Conservation (phyloP, 1,140 invertebrate genomes). For the Bombyx mori region ASM3026992v2 NC_085130.1:12573001-12573500, state of each 20-base stretch:
- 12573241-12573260: not conserved
- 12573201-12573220: no score
- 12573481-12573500: no score
- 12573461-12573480: no score
- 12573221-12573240: no score
- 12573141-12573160: no score
- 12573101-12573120: no score
- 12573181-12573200: no score
- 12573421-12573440: no score
- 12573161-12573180: no score
- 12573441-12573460: no score
- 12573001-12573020: slow-evolving; percentile 32
- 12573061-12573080: slow-evolving; percentile 14
- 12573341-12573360: slow-evolving; percentile 23
- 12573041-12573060: slow-evolving; percentile 44
- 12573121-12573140: no score
- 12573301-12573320: slow-evolving; percentile 26
- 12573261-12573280: not conserved
- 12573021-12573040: slow-evolving; percentile 33
- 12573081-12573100: not conserved
- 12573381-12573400: slow-evolving; percentile 18
- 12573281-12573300: slow-evolving; percentile 22
- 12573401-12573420: no score
- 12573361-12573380: slow-evolving; percentile 29
- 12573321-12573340: slow-evolving; percentile 23